Evolutionary conservation across 1,140 invertebrate genomes (phyloP), one percentile per base, ranked within the genome.

Genomic region (Tribolium madens): DNA sequence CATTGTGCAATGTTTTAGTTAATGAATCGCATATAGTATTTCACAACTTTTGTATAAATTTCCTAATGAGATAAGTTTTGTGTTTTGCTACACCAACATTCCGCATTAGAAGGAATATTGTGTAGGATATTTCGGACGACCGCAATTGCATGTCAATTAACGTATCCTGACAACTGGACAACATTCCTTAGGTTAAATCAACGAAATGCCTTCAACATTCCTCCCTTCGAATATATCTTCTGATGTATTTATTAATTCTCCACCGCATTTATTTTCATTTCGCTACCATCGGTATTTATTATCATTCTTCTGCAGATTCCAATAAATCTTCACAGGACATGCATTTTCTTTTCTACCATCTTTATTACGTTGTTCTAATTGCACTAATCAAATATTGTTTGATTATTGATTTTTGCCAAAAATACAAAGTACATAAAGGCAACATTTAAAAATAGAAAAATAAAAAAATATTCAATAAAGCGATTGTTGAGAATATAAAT

Each of bases 61-160:
- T 69, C 50, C 42, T 75, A 70, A 70, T 76, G 64, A 48, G 75
- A 76, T 50, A 76, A 76, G 75, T 72, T 76, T 57, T 15, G 50
- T 72, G 14, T 72, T 76, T 48, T 33, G 15, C 52, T 13, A 57
- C 13, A 48, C 33, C 48, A 71, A 57, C 52, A 57, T 78, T 75
- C 68, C 73, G 42, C 73, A 75, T 60, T 78, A 75, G 68, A 78
- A 76, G 50, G 48, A 73, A 60, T 78, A 78, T 69, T 26, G 52
- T 74, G 60, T 53, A 48, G 76, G 57, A 60, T 79, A 76, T 81
- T 76, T 14, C 69, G 21, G 72, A 72, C 68, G 46, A 53, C 75
- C 76, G 53, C 76, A 80, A 80, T 71, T 80, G 79, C 79, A 80
- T 80, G 80, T 81, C 80, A 79, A 81, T 81, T 81, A 81, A 79